A percentile compares a stretch with the other conserved stretches of the same genome.
phyloP scores from a whole-genome alignment of 1,140 invertebrate genomes.

The Neotoxoptera formosana region DNA sequence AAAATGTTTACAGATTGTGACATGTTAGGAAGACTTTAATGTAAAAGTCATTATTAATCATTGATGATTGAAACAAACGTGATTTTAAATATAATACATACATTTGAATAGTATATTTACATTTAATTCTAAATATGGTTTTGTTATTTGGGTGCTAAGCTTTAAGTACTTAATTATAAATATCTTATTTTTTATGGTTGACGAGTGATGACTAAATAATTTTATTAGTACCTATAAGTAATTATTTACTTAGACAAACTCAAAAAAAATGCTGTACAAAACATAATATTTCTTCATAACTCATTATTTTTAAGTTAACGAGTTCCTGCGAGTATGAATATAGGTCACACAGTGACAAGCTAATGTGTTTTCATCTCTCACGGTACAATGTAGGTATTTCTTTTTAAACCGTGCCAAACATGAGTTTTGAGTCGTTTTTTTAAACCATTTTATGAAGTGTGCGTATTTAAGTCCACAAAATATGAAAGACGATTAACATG shows the following conservation, averaged over 20 bases:
- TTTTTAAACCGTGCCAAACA: background rate
- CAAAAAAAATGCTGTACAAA: background rate
- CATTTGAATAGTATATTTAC: background rate
- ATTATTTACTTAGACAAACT: background rate
- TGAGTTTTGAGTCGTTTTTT: conserved; percentile 1
- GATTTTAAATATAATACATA: background rate
- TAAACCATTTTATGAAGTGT: background rate
- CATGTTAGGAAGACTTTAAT: background rate
- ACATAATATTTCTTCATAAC: background rate
- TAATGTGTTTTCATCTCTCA: background rate
- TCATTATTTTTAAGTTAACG: background rate
- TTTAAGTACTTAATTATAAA: too few species aligned
- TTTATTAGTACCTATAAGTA: too few species aligned
- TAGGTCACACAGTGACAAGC: background rate
- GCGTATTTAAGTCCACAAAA: background rate
- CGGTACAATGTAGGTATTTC: background rate
- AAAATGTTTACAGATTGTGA: background rate
- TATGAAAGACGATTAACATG: background rate
- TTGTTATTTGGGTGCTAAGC: background rate
- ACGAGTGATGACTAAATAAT: too few species aligned
- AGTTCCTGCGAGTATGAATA: background rate
- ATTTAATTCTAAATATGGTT: background rate
- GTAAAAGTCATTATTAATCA: background rate
- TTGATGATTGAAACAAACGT: background rate
- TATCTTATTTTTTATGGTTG: background rate